phyloP scores from a whole-genome alignment of 2,888 invertebrate species.

The Cataglyphis rosenhaueri region DNA sequence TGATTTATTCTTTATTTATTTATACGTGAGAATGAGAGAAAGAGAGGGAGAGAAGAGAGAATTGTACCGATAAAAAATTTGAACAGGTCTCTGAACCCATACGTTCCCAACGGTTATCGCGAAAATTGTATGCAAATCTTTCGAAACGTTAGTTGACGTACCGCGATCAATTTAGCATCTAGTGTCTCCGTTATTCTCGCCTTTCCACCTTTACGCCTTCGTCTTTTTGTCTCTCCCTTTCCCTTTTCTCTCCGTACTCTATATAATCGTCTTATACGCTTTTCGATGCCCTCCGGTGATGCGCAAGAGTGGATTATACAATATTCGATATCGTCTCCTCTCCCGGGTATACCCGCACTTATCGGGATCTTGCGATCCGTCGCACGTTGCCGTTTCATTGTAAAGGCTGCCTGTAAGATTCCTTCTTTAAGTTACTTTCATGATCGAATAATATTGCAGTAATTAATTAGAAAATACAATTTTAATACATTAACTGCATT shows the following conservation, averaged over 20 bases:
- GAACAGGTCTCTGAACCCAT: neutral
- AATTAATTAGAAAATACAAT: neutral
- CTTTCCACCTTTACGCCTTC: conserved; percentile 57
- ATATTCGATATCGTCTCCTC: conserved; percentile 80
- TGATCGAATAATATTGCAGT: neutral
- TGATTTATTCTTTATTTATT: conserved; percentile 7
- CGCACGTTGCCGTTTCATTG: conserved; percentile 12
- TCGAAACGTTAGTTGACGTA: conserved; percentile 32
- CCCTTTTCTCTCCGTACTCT: conserved; percentile 52
- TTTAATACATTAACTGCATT: neutral
- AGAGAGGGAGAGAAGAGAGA: neutral
- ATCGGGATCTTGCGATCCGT: conserved; percentile 68
- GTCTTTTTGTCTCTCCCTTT: conserved; percentile 61
- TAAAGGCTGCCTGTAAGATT: neutral
- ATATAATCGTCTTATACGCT: conserved; percentile 73
- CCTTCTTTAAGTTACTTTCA: conserved; percentile 32
- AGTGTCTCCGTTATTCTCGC: conserved; percentile 54
- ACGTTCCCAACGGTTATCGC: neutral
- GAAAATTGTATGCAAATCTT: conserved; percentile 15
- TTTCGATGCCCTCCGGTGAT: conserved; percentile 74
- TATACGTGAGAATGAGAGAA: neutral
- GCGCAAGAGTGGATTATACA: conserved; percentile 81
- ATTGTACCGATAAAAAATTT: neutral
- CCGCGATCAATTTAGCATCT: conserved; percentile 52
- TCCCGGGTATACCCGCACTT: conserved; percentile 68